Evolutionary conservation across 2,113 vertebrate species (phyloP).

Genomic region (Lutjanus erythropterus): DNA sequence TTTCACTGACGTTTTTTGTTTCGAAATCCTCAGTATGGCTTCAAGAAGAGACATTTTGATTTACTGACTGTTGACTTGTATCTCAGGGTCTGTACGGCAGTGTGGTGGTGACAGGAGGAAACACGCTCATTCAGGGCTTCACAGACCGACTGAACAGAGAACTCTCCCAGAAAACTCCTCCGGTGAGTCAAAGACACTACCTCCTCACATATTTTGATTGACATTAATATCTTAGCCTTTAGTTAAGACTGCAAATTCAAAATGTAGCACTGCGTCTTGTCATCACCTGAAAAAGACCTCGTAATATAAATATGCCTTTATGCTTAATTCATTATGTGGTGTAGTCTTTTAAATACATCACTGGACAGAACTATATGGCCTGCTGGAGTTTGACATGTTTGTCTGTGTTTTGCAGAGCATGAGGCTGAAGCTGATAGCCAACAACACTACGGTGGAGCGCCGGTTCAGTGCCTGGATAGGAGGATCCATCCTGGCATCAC

Average conservation of each 20-base stretch:
- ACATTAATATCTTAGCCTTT: not conserved
- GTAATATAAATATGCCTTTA: not conserved
- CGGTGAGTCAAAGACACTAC: constrained; percentile 82
- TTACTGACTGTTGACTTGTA: constrained; percentile 12
- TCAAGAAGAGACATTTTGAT: not conserved
- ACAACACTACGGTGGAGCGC: constrained; percentile 97
- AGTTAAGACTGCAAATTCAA: not conserved
- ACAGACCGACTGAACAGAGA: constrained; percentile 97
- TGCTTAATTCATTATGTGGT: too few relatives aligned
- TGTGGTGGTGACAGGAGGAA: constrained; percentile 97
- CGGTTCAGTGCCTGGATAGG: constrained; percentile 98
- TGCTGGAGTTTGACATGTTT: not conserved
- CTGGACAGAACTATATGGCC: not conserved
- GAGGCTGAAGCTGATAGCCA: constrained; percentile 98
- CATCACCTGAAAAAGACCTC: not conserved
- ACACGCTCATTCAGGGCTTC: constrained; percentile 98
- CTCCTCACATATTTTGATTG: not conserved
- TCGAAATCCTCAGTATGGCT: not conserved
- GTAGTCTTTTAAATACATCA: not conserved
- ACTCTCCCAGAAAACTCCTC: constrained; percentile 98
- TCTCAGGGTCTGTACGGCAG: constrained; percentile 96
- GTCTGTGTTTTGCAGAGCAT: constrained; percentile 89
- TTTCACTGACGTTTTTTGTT: too few relatives aligned
- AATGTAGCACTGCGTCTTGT: not conserved
- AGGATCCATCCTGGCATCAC: constrained; percentile 96